Percentiles rank a stretch among this genome's conserved stretches.
phyloP scores from a whole-genome alignment of 2,797 vertebrate species.

The Clamator glandarius region DNA sequence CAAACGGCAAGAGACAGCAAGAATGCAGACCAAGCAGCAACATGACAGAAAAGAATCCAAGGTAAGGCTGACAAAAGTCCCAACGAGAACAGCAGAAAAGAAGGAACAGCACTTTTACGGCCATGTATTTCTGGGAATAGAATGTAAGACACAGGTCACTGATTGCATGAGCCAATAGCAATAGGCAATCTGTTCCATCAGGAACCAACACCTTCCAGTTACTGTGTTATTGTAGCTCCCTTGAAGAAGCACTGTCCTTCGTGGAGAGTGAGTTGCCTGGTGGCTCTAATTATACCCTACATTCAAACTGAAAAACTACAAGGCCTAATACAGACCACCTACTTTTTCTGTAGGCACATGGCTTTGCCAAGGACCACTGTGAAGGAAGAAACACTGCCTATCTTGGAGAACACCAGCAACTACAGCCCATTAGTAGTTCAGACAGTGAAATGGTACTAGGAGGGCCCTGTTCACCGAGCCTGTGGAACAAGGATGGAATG shows the following conservation, averaged over 20 bases:
- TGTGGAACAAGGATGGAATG: neutral
- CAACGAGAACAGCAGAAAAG: neutral
- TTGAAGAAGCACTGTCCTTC: neutral
- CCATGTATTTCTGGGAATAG: neutral
- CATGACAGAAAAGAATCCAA: slow-evolving; percentile 6
- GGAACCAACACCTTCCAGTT: neutral
- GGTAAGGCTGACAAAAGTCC: slow-evolving; percentile 6
- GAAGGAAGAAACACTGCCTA: neutral
- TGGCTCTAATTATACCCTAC: neutral
- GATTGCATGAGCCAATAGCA: neutral
- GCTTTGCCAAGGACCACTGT: neutral
- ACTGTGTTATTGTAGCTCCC: neutral
- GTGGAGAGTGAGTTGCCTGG: neutral
- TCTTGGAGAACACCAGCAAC: neutral
- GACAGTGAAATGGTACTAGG: neutral
- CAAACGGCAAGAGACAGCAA: slow-evolving; percentile 52
- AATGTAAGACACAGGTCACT: neutral
- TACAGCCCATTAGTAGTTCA: neutral
- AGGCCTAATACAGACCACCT: neutral
- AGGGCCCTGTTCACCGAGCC: neutral
- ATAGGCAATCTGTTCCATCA: neutral
- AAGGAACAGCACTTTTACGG: slow-evolving; percentile 26
- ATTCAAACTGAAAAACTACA: neutral
- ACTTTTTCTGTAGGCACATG: neutral
- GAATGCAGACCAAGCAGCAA: slow-evolving; percentile 66